Conservation (phyloP, 2,113 vertebrate genomes). For the Spheniscus mendiculus region DNA sequence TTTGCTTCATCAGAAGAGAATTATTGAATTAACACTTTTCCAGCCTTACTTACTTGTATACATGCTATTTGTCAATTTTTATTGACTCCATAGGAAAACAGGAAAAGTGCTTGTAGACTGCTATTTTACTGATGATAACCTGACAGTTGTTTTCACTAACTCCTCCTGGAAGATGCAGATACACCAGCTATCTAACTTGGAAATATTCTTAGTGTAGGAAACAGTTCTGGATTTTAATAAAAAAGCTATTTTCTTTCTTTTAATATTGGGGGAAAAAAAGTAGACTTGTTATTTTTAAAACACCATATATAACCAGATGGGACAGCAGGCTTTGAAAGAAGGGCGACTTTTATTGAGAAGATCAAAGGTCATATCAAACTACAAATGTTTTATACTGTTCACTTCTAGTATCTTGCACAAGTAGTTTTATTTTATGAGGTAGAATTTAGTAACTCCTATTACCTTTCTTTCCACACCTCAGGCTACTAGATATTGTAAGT, state of each 20-base stretch:
- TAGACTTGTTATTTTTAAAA: neutral
- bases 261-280: fast-evolving
- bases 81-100: neutral
- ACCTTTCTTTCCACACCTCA: neutral
- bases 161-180: neutral
- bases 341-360: neutral
- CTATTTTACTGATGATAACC: neutral
- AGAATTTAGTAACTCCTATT: neutral
- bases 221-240: neutral
- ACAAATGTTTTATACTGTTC: neutral
- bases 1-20: neutral
- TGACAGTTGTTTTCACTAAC: neutral
- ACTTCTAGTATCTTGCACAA: neutral
- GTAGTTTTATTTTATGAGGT: neutral
- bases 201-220: neutral
- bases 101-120: neutral
- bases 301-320: neutral
- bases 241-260: neutral
- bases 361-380: neutral
- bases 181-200: neutral
- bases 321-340: neutral
- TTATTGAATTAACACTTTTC: neutral
- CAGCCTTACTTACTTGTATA: neutral
- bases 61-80: neutral
- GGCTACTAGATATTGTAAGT: neutral